A percentile compares a stretch with the other conserved stretches of the same genome.
phyloP scores from a whole-genome alignment of 2,888 invertebrate species.

The Clistopyga incitator region DNA sequence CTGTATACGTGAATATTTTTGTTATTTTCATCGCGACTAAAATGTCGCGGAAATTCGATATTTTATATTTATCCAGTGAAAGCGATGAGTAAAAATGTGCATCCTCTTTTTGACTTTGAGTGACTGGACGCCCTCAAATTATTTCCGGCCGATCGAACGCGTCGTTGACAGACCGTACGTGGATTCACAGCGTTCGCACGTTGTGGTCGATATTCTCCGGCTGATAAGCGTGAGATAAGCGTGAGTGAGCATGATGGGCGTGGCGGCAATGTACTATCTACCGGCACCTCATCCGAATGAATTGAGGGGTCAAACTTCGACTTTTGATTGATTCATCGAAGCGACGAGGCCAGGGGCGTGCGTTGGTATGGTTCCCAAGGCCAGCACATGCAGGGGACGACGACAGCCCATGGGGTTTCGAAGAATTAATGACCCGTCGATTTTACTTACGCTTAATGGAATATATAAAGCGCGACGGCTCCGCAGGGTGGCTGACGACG shows the following conservation, averaged over 20 bases:
- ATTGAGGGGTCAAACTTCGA: constrained; percentile 48
- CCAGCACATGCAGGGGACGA: constrained; percentile 4
- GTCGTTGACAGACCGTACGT: constrained; percentile 29
- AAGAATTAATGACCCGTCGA: constrained; percentile 67
- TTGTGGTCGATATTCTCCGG: constrained; percentile 47
- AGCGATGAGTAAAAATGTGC: too few relatives aligned
- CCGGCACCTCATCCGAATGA: constrained; percentile 31
- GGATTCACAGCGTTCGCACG: constrained; percentile 4
- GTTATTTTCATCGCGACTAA: too few relatives aligned
- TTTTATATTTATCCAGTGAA: too few relatives aligned
- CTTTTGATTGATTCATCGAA: constrained; percentile 61
- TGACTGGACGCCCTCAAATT: constrained; percentile 4
- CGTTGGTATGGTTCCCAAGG: constrained; percentile 14
- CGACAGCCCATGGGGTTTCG: constrained; percentile 14
- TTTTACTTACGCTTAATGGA: constrained; percentile 62
- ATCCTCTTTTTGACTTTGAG: not conserved
- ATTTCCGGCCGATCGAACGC: constrained; percentile 14
- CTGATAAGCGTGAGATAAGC: constrained; percentile 59
- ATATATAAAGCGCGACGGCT: constrained; percentile 28
- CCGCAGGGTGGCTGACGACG: constrained; percentile 31
- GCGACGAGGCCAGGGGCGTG: constrained; percentile 1
- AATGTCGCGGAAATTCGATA: too few relatives aligned
- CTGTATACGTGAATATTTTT: too few relatives aligned
- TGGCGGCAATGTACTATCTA: constrained; percentile 18
- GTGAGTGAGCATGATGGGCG: constrained; percentile 18